These are phyloP conservation scores for Trochalopteron elliotii DNA, from an alignment of 2,113 vertebrate genomes.

Conservation along the genomic window DNA sequence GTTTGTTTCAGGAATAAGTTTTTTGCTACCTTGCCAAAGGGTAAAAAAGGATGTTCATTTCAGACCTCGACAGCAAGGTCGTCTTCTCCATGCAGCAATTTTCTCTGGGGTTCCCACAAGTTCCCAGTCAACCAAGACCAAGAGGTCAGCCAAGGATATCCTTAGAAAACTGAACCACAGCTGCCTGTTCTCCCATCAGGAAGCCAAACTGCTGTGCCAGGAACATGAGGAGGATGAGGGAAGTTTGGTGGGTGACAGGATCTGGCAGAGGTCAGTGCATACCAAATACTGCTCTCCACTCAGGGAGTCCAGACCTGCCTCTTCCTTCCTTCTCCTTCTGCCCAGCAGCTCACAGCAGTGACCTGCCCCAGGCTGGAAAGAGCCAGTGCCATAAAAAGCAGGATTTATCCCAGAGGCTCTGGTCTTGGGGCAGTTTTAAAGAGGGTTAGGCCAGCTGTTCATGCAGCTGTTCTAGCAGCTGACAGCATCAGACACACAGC, in stretches of 20 bases:
- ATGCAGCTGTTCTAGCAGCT: slow-evolving; percentile 58
- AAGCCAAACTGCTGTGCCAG: accelerated
- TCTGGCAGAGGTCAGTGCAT: background rate
- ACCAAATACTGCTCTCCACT: background rate
- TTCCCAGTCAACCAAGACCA: background rate
- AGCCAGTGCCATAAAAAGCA: background rate
- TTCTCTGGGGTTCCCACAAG: background rate
- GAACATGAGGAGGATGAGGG: background rate
- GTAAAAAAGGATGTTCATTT: background rate
- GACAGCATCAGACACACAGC: slow-evolving; percentile 11
- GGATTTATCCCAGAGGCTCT: background rate
- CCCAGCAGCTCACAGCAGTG: background rate
- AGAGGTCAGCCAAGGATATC: background rate
- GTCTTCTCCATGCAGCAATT: background rate
- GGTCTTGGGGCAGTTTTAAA: background rate
- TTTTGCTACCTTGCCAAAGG: background rate
- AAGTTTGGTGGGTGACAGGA: background rate
- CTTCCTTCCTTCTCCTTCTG: background rate
- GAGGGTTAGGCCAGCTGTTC: slow-evolving; percentile 46
- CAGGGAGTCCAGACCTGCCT: background rate
- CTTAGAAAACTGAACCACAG: background rate
- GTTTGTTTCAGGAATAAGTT: background rate
- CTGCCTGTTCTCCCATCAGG: background rate
- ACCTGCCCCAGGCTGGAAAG: background rate
- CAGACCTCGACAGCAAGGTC: background rate